phyloP scores from a whole-genome alignment of 2,113 vertebrate species.

The Salvelinus alpinus region DNA sequence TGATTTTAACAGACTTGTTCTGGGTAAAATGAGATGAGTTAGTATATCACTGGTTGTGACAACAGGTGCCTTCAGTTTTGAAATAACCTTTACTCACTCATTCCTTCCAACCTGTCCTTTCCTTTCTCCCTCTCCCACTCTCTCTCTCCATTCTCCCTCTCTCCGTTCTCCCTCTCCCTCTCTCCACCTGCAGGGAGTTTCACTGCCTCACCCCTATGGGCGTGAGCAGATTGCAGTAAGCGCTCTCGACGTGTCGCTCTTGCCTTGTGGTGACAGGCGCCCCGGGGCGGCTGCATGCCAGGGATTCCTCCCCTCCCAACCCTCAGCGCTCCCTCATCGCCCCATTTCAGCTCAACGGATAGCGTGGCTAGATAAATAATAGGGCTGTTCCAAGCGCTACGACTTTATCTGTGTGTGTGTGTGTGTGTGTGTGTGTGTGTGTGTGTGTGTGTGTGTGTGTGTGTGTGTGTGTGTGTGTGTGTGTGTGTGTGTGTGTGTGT shows the following conservation, averaged over 20 bases:
- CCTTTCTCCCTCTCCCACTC: not conserved
- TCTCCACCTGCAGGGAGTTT: conserved; percentile 57
- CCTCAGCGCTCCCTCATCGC: conserved; percentile 17
- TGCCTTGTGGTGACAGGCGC: conserved; percentile 64
- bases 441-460: not conserved
- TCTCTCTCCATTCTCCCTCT: conserved; percentile 11
- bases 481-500: conserved; percentile 1
- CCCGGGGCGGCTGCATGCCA: conserved; percentile 77
- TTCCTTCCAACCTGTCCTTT: not conserved
- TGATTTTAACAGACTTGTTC: too few species aligned
- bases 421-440: conserved; percentile 4
- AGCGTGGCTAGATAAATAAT: not conserved
- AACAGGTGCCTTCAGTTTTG: too few species aligned
- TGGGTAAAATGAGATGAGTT: too few species aligned
- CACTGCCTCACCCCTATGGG: conserved; percentile 49
- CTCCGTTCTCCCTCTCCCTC: conserved; percentile 13
- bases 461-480: conserved; percentile 2
- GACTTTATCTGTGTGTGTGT: not conserved
- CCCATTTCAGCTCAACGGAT: not conserved
- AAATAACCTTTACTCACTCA: not conserved
- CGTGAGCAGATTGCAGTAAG: conserved; percentile 29
- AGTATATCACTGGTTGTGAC: too few species aligned
- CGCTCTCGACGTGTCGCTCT: conserved; percentile 15
- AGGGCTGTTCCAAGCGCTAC: not conserved
- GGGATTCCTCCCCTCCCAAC: conserved; percentile 75